These are phyloP conservation scores for Silurus glanis DNA, from an alignment of 2,113 vertebrate species.

Conservation along the genomic window DNA sequence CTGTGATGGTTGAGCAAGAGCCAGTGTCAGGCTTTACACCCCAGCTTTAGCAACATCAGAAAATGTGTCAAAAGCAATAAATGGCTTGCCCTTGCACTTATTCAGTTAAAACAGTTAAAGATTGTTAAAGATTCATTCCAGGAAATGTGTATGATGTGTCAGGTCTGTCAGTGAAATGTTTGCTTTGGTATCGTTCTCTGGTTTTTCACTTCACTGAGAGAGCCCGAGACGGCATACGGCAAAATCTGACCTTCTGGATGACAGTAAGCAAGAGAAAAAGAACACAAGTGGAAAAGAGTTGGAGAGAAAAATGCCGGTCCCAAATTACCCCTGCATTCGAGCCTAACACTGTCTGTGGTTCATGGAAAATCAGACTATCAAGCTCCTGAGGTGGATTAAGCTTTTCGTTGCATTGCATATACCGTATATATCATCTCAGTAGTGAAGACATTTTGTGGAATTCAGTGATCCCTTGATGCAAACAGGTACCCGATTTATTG, in stretches of 20 bases:
- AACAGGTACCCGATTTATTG: constrained; percentile 8
- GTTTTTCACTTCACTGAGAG: constrained; percentile 63
- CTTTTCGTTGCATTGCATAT: constrained; percentile 8
- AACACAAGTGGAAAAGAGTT: constrained; percentile 36
- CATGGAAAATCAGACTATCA: not conserved
- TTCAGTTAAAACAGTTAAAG: not conserved
- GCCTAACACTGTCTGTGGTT: not conserved
- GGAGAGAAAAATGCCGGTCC: constrained; percentile 1
- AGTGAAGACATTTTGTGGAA: not conserved
- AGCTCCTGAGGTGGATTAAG: constrained; percentile 4
- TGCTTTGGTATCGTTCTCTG: constrained; percentile 78
- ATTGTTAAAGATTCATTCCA: constrained; percentile 44
- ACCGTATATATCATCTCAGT: not conserved
- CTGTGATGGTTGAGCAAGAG: not conserved
- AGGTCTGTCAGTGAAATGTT: constrained; percentile 62
- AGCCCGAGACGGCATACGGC: constrained; percentile 42
- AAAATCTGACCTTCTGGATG: constrained; percentile 11
- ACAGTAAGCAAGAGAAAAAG: constrained; percentile 46
- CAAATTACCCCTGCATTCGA: not conserved
- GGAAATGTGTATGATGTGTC: constrained; percentile 43
- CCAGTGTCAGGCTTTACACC: not conserved
- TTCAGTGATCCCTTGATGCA: not conserved
- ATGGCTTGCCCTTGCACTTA: not conserved
- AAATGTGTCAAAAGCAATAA: not conserved
- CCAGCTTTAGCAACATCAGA: not conserved